phyloP scores from a whole-genome alignment of 2,888 invertebrate genomes.

The Philonicus albiceps region DNA sequence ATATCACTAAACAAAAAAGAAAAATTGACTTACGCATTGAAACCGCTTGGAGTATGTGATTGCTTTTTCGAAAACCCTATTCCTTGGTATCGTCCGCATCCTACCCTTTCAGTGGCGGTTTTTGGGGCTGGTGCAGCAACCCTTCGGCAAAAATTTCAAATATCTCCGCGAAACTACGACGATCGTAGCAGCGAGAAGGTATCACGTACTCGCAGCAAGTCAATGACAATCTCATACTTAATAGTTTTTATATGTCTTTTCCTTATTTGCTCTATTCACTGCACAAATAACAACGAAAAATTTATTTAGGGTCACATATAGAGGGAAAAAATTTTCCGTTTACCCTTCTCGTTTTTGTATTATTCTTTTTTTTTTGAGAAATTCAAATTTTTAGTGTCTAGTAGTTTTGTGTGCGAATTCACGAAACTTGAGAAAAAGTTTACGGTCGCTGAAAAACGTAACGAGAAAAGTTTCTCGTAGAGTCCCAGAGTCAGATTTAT shows the following conservation, averaged over 20 bases:
- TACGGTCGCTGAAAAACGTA: constrained; percentile 8
- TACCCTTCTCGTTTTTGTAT: neutral
- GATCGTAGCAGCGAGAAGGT: neutral
- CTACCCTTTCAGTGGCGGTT: neutral
- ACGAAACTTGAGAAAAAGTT: constrained; percentile 20
- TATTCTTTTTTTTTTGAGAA: too few relatives aligned
- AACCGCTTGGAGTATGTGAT: constrained; percentile 26
- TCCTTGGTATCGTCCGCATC: constrained; percentile 4
- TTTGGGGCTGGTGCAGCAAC: neutral
- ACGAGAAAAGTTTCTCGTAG: constrained; percentile 20
- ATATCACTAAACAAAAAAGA: neutral
- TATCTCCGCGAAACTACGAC: neutral
- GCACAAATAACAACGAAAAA: neutral
- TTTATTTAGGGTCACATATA: neutral
- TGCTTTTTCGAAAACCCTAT: constrained; percentile 18
- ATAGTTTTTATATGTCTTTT: constrained; percentile 8
- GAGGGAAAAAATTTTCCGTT: neutral
- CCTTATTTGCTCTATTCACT: constrained; percentile 15
- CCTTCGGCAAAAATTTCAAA: neutral
- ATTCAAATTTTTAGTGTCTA: constrained; percentile 1
- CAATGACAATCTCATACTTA: constrained; percentile 31
- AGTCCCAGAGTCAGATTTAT: neutral
- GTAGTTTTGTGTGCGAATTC: constrained; percentile 4
- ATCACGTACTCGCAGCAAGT: constrained; percentile 21
- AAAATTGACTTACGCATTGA: constrained; percentile 37